Conservation (phyloP, 1,140 invertebrate species). For the Nasonia vitripennis region DNA sequence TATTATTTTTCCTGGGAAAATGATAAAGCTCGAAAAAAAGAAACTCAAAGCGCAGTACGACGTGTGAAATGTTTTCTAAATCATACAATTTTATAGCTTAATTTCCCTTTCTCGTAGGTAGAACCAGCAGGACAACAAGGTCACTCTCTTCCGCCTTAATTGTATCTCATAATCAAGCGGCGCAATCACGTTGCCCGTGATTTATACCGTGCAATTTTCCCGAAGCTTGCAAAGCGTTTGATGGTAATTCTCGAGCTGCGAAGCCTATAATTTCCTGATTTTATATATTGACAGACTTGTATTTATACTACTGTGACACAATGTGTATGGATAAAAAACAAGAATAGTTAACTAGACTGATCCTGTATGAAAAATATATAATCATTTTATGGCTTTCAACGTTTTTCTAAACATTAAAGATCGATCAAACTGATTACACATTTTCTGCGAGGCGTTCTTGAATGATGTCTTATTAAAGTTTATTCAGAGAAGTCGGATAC, state of each 20-base stretch:
- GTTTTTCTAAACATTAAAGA: too few species aligned
- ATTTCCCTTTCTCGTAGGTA: not conserved
- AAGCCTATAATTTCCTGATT: not conserved
- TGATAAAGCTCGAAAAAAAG: not conserved
- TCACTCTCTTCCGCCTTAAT: not conserved
- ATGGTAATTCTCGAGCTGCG: not conserved
- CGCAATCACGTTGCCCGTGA: not conserved
- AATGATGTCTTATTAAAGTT: too few species aligned
- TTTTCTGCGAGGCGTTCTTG: too few species aligned
- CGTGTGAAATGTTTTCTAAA: not conserved
- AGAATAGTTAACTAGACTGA: too few species aligned
- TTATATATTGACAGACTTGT: not conserved
- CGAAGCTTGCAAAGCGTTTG: not conserved
- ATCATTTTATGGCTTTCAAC: too few species aligned
- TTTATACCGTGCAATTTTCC: not conserved
- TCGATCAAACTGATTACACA: too few species aligned
- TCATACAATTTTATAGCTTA: not conserved
- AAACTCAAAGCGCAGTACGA: not conserved
- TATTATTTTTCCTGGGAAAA: not conserved
- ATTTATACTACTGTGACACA: not conserved
- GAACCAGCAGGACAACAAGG: not conserved
- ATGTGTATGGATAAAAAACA: not conserved
- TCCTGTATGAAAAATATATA: too few species aligned
- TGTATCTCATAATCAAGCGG: not conserved
- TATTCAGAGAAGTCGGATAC: too few species aligned